Base-by-base conservation (phyloP, 2,113 vertebrate species). In the Nannobrachium achirus region DNA sequence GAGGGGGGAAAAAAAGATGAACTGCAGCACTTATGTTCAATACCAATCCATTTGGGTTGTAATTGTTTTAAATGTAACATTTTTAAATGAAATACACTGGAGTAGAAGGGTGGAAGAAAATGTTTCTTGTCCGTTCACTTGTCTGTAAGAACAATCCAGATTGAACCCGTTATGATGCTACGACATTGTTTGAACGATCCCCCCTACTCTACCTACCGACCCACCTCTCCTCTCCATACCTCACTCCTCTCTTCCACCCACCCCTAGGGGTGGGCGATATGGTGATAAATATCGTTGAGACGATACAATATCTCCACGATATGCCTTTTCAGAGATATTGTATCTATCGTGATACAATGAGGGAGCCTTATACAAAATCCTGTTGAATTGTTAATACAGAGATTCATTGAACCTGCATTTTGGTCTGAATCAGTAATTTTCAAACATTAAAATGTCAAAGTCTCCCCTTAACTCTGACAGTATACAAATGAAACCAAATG, bases 21-120 rank as follows among this genome's bases (percentile, higher is more conserved):
- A 84, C 82, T 78, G 75, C 78, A 78, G 75, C 79, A 86, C 75
- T 61, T 52, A 44, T 56, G 33, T 50, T 72, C 61, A 63, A 77
- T 33, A 33, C 25, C 77, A 72, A 20, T 45, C 75, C 73, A 69
- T 69, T 63, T 73, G 53, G 20, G 10, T 49, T 16, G 9, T 45
- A 76, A 69, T 60, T 78, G 15, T 66, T 39, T 69, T 14, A 53
- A 60, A 78, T 66, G 59, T 50, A 72, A 61, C 63, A 15, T 9
- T 25, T 48, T 44, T 58, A 72, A 79, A 79, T 63, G 13, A 51
- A 59, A 71, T 53, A 83, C 64, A 68, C 10, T 18, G 75, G 86
- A 91, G 90, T 91, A 91, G 88, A 92, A 33, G 80, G 91, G 86
- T 92, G 90, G 91, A 93, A 93, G 91, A 94, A 94, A 93, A 94